Percentiles rank a stretch among this genome's conserved stretches.
Evolutionary conservation across 2,113 vertebrate genomes (phyloP).

Genomic region (Galbula dea): DNA sequence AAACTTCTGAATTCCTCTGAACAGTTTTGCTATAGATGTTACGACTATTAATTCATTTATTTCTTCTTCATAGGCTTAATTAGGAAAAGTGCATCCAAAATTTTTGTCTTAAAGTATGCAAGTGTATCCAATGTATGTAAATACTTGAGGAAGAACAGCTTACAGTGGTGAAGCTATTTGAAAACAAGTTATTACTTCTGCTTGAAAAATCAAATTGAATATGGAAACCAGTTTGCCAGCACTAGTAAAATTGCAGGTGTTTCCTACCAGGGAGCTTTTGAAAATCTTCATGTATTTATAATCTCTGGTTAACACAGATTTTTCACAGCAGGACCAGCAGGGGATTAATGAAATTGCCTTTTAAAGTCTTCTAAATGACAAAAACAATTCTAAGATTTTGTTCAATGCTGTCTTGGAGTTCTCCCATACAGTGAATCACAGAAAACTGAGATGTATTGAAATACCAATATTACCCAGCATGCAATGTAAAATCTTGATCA

Average conservation of each 20-base stretch:
- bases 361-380: neutral
- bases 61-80: neutral
- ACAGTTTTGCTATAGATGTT: neutral
- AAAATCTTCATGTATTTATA: neutral
- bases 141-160: neutral
- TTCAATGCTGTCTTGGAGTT: neutral
- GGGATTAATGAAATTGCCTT: conserved; percentile 46
- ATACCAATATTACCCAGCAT: neutral
- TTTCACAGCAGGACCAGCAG: conserved; percentile 19
- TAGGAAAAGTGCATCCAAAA: neutral
- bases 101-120: neutral
- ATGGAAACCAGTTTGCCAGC: neutral
- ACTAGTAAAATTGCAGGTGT: neutral
- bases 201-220: neutral
- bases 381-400: neutral
- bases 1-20: neutral
- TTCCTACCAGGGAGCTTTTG: neutral
- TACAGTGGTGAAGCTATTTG: neutral
- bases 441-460: neutral
- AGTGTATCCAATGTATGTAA: neutral
- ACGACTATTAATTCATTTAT: neutral
- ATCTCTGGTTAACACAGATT: neutral
- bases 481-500: neutral
- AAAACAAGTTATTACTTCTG: conserved; percentile 19
- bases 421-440: neutral